phyloP scores from a whole-genome alignment of 2,888 invertebrate genomes.

The Lymantria monacha region DNA sequence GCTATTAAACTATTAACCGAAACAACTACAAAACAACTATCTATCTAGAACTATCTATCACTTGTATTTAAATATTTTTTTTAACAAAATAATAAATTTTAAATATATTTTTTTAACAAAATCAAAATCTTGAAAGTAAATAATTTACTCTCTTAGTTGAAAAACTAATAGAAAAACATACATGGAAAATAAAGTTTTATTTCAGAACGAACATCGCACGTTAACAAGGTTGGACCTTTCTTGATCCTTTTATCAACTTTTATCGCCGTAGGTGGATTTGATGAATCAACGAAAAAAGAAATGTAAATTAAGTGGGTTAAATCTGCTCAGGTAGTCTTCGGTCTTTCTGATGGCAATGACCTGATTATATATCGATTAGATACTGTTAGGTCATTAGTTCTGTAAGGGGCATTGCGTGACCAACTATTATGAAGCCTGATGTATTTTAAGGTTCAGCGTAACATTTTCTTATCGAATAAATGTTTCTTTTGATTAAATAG shows the following conservation, averaged over 20 bases:
- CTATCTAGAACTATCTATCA: too few species aligned
- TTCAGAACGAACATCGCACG: too few species aligned
- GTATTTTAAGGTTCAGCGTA: constrained; percentile 11
- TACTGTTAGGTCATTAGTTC: constrained; percentile 57
- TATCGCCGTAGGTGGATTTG: background rate
- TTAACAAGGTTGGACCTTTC: background rate
- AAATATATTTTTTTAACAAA: too few species aligned
- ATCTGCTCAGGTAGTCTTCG: constrained; percentile 5
- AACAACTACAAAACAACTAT: too few species aligned
- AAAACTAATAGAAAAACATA: too few species aligned
- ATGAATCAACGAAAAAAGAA: background rate
- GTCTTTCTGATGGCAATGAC: constrained; percentile 49
- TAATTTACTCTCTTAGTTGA: too few species aligned
- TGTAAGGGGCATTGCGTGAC: constrained; percentile 42
- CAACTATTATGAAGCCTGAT: constrained; percentile 11
- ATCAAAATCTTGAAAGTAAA: too few species aligned
- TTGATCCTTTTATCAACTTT: background rate
- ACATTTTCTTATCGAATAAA: constrained; percentile 9
- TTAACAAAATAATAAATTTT: too few species aligned
- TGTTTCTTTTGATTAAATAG: constrained; percentile 20
- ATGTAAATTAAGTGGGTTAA: background rate
- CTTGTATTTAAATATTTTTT: too few species aligned
- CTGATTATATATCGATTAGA: constrained; percentile 51
- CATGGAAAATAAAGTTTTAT: too few species aligned
- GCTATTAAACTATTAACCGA: too few species aligned